Percentiles rank a stretch among this genome's conserved stretches.
phyloP scores from a whole-genome alignment of 2,888 invertebrate genomes.

The Phoenoteleia sp. region DNA sequence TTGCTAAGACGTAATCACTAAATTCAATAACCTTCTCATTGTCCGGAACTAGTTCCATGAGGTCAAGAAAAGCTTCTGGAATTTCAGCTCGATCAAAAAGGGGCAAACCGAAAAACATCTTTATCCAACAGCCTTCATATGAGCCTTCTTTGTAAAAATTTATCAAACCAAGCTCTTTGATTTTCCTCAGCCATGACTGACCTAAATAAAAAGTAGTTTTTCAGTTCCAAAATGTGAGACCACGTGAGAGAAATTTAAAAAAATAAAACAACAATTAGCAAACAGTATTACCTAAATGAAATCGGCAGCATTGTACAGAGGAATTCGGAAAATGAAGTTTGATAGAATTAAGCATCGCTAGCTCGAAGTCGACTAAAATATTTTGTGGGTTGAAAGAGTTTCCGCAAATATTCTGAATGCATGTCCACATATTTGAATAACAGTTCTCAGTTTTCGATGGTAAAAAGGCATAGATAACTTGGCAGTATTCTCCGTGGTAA shows the following conservation, averaged over 20 bases:
- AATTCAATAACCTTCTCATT: too few relatives aligned
- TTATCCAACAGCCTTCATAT: neutral
- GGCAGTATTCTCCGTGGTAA: neutral
- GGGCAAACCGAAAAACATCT: conserved; percentile 32
- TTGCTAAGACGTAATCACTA: too few relatives aligned
- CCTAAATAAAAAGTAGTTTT: too few relatives aligned
- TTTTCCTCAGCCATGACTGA: conserved; percentile 22
- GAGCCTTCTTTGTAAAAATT: neutral
- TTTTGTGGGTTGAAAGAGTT: neutral
- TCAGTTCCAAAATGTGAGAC: neutral
- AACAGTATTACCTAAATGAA: conserved; percentile 27
- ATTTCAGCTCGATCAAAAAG: neutral
- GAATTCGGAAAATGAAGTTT: neutral
- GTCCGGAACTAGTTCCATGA: neutral
- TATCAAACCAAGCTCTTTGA: neutral
- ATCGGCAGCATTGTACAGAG: conserved; percentile 7
- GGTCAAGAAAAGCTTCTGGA: conserved; percentile 5
- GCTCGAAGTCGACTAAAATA: neutral
- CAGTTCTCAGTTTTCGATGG: conserved; percentile 24
- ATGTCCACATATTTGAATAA: conserved; percentile 19
- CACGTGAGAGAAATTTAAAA: neutral
- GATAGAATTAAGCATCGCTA: neutral
- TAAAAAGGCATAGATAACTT: conserved; percentile 16
- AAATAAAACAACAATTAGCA: too few relatives aligned
- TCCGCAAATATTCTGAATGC: conserved; percentile 4